Evolutionary conservation across 37 sponge, comb jelly and placozoan species (phyloP), one percentile per base, ranked within the genome.

Genomic region (Tethya wilhelma): DNA sequence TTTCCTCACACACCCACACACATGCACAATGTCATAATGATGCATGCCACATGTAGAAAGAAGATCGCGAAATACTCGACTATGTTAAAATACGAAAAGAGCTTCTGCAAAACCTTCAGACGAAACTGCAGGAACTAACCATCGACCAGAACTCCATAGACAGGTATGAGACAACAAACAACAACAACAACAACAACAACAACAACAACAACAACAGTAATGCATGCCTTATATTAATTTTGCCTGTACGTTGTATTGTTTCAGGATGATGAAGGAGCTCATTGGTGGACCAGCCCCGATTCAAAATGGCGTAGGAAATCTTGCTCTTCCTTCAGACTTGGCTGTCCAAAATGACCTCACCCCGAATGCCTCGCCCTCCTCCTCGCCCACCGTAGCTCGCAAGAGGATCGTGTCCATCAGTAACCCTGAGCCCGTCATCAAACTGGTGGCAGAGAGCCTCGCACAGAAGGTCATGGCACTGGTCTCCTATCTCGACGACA

Each of bases 381-480:
- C 43, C 68, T 53, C 56, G 0, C 74, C 56, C 0, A n/a, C 34
- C 33, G 39, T 29, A 1, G n/a, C 25, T 2, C 68, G 87, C 8
- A 4, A 25, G 4, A 44, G 89, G 9, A 19, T 64, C 0, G 43
- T 45, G 29, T 83, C 89, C 42, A 30, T 89, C 12, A 66, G 59
- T 12, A 71, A 82, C 78, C 83, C 89, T 11, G 67, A 56, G 36
- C 79, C 89, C 0, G 36, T 83, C 25, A 40, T 89, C 56, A 77
- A 73, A 22, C 66, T 89, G 31, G 74, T 77, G 43, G 74, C 74
- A 4, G 74, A 89, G 56, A 84, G 69, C 1, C 33, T 89, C 0
- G 40, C 66, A 34, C 25, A 29, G 26, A 83, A 79, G 79, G 79
- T 46, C 17, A 7, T 34, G 2, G 29, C 53, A 46, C 39, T 85